Base-by-base conservation (phyloP, 2,113 vertebrate genomes). In the Myxocyprinus asiaticus region DNA sequence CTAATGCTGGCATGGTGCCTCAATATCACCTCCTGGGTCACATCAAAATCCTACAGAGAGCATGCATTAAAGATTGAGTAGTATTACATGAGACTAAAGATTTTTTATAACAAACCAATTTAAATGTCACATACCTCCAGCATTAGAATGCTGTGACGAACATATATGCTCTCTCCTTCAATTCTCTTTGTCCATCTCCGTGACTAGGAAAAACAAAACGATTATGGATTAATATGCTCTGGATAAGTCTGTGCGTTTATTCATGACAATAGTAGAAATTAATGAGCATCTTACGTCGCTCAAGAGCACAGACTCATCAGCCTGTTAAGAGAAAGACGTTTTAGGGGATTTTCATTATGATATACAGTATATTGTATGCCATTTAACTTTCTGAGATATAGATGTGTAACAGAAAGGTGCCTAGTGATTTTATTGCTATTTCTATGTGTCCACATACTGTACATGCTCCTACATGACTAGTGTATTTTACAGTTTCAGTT, bases 81-180 rank as follows among this genome's bases (percentile, higher is more conserved):
- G 12, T 6, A 42, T 12, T n/a, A 9, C 42, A 17, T 59, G 42
- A 7, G 14, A 77, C 44, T 42, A 68, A 44, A 48, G 43, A 61
- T n/a, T n/a, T 4, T 15, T 44, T 22, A 33, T 1, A 6, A 15
- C 22, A 15, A 51, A 15, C 8, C n/a, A 69, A n/a, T 51, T 10
- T 44, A 64, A 55, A 55, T 17, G 58, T 61, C 5, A 79, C 2
- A 67, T 96, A 99, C 98, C 98, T 99, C 97, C 95, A 99, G 96
- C 98, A 99, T 99, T 95, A 99, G 96, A 94, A 95, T 94, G 95
- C 98, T 99, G 97, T 99, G 98, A 92, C 98, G 98, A 93, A 98
- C 93, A 95, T 99, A 99, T 94, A 99, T 98, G 93, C 94, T 98
- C 94, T 98, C 97, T 94, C 95, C 96, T 95, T 98, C 96, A 94